Evolutionary conservation across 2,888 invertebrate genomes (phyloP), one percentile per base, ranked within the genome.

Genomic region (Gryllus longicercus): DNA sequence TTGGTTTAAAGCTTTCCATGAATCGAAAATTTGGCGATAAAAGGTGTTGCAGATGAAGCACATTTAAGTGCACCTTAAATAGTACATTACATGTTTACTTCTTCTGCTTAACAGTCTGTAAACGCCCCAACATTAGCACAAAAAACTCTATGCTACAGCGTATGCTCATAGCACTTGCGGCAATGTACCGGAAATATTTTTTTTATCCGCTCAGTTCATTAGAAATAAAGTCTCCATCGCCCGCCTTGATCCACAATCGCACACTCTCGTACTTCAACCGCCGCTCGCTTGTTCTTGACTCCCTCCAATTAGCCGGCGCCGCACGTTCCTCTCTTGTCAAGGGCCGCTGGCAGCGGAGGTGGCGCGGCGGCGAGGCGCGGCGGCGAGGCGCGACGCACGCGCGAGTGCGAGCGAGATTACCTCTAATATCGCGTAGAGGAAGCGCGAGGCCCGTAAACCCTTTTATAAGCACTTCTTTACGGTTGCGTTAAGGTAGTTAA

Each of bases 391-490:
- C 63, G 16, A 63, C 14, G 63, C 63, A 63, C 63, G 63, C 63
- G 63, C 63, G 63, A 63, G 16, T 1, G 14, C 16, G 63, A 3
- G 63, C 63, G 16, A 63, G n/a, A 63, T 63, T 63, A 63, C 63
- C 63, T 63, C 63, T 63, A 63, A 63, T 63, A 63, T 63, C 63
- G 14, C 63, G 63, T 3, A 63, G 63, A 63, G n/a, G 63, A 63
- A 63, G 63, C 63, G 14, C 16, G 14, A 14, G 0, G n/a, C 63
- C 63, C 16, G 14, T 18, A 63, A 63, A 14, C 63, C 63, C 63
- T 63, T 63, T 63, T 63, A 63, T 63, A 63, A 63, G 63, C 63
- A 63, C 63, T 63, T 63, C 63, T 63, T 63, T n/a, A 63, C 63
- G 63, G 63, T 63, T 63, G 63, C 63, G n/a, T 63, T 63, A 63